Evolutionary conservation across 2,113 vertebrate genomes (phyloP), one percentile per base, ranked within the genome.

Genomic region (Protobothrops flavoviridis): DNA sequence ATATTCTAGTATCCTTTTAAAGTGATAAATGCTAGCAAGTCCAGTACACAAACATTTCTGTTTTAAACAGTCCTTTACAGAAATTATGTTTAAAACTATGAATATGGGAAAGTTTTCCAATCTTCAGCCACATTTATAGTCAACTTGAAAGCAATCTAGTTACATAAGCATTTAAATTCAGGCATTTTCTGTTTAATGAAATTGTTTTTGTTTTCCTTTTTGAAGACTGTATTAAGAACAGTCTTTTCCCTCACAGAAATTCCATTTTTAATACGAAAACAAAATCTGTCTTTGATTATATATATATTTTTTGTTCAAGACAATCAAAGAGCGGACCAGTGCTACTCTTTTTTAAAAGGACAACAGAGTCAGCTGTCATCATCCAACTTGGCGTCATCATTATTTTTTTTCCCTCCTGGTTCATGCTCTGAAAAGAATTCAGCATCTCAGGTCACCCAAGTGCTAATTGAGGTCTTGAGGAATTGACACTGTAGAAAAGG

Each of bases 61-160:
- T 52, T 85, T 93, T 91, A 93, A 74, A 74, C 2, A 39, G 33
- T 52, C n/a, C 23, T 81, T 87, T 29, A 39, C n/a, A 81, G 23
- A 57, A 59, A 53, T 86, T 69, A 90, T 81, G 29, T 43, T 92
- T 50, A 59, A 57, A 81, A 55, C 53, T 91, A 88, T 93, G n/a
- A 56, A 23, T 52, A 59, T 90, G 39, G 74, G 26, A 91, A 93
- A 90, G 15, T 17, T 88, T 21, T 55, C n/a, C 20, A 17, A 50
- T 74, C 50, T 74, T 56, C 91, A 48, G 11, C 85, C 52, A 91
- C 59, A 56, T 88, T 88, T 90, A 52, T 55, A 74, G 29, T 81
- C 88, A 94, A 56, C 33, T 33, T 91, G 45, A 88, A 57, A 88
- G 23, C 29, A 88, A 56, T 20, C 50, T 23, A 23, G 43, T 53